Evolutionary conservation across 2,888 invertebrate species (phyloP), one percentile per base, ranked within the genome.

Genomic region (Hyposoter didymator): DNA sequence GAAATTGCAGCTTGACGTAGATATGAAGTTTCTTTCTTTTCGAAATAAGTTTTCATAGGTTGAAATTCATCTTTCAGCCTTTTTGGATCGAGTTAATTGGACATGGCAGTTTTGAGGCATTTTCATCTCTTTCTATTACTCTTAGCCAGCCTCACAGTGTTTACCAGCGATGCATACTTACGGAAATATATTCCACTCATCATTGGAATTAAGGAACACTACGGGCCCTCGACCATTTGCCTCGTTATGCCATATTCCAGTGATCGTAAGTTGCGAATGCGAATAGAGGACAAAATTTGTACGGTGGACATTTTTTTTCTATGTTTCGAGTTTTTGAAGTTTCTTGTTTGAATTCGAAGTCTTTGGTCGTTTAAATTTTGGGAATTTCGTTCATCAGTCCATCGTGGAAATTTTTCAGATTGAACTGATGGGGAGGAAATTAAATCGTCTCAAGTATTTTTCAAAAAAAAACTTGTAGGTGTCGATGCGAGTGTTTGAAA

Each of bases 181-280:
- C 19, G 43, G 17, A 82, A 59, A 80, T 85, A 85, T 62, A n/a
- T 45, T 10, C 62, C 85, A 0, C 43, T 85, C 43, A 76, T 84
- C 39, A 35, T 43, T 17, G 88, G 89, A 5, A 84, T 91, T 49
- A 87, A 88, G 62, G 78, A 82, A 6, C 83, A 86, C 84, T 91
- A 89, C 64, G 47, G 55, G 47, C 87, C 90, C 7, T 88, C 89
- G 2, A 88, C 89, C 70, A 78, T 91, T 55, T 84, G 89, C 64
- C 87, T 91, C 39, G 76, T 90, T 19, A 82, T 75, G 19, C 83
- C 89, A 1, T 52, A 39, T 12, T 73, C 69, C 28, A 70, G 66
- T 52, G 22, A 52, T 17, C 28, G 87, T 87, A 83, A 82, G 84
- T 82, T 43, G 8, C 6, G 14, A n/a, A 19, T 43, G 10, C 19